phyloP scores from a whole-genome alignment of 2,888 invertebrate genomes.

The Tenthredo amoena region DNA sequence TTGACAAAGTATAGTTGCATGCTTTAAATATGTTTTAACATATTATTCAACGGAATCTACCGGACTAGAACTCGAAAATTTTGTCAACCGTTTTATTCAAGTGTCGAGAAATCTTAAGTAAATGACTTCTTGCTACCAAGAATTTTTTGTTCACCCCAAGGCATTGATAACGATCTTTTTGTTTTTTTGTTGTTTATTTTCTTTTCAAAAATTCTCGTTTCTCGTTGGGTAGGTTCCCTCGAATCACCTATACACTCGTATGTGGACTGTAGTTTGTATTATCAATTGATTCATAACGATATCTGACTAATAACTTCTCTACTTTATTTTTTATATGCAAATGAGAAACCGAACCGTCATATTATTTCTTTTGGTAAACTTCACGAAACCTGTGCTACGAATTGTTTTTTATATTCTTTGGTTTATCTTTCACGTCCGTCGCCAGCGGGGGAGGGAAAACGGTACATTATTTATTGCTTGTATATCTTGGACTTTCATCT shows the following conservation, averaged over 20 bases:
- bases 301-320: slow-evolving; percentile 37
- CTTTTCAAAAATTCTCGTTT: neutral
- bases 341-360: slow-evolving; percentile 5
- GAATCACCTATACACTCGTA: slow-evolving; percentile 21
- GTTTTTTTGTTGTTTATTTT: neutral
- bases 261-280: slow-evolving; percentile 22
- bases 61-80: slow-evolving; percentile 13
- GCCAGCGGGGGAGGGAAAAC: slow-evolving; percentile 21
- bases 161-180: neutral
- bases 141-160: neutral
- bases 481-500: slow-evolving; percentile 43
- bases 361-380: slow-evolving; percentile 10
- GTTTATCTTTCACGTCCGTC: neutral
- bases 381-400: slow-evolving; percentile 23
- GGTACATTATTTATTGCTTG: slow-evolving; percentile 45
- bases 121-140: neutral
- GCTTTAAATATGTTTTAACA: slow-evolving; percentile 24
- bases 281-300: slow-evolving; percentile 34
- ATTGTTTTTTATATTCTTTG: slow-evolving; percentile 15
- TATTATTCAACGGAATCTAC: slow-evolving; percentile 10
- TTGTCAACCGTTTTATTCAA: neutral
- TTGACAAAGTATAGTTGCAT: slow-evolving; percentile 15
- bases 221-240: slow-evolving; percentile 1
- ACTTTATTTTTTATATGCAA: slow-evolving; percentile 31
- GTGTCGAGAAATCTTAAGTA: neutral